Evolutionary conservation across 2,888 invertebrate species (phyloP).

Genomic region (Thereva nobilitata): DNA sequence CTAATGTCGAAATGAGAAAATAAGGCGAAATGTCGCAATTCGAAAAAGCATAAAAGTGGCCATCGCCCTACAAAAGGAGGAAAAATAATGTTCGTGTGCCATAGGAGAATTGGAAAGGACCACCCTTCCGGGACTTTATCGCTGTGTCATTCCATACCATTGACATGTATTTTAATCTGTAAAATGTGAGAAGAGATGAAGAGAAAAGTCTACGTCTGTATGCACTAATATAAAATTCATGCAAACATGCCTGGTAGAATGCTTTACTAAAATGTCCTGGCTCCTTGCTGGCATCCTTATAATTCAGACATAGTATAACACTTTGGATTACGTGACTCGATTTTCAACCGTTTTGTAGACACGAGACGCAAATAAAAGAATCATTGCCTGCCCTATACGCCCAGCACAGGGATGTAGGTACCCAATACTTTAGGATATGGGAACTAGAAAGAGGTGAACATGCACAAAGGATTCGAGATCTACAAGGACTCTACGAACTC

Average conservation of each 20-base stretch:
- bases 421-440: background rate
- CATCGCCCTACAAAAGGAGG: slow-evolving; percentile 21
- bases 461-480: too few species aligned
- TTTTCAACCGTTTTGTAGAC: slow-evolving; percentile 38
- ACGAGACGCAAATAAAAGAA: slow-evolving; percentile 36
- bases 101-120: slow-evolving; percentile 11
- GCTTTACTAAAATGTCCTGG: slow-evolving; percentile 20
- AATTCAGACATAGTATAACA: slow-evolving; percentile 48
- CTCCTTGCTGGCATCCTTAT: slow-evolving; percentile 44
- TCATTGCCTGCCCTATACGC: slow-evolving; percentile 26
- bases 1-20: slow-evolving; percentile 17
- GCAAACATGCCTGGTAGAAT: slow-evolving; percentile 25
- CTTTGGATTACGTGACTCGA: slow-evolving; percentile 47
- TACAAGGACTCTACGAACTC: background rate
- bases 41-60: slow-evolving; percentile 22
- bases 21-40: slow-evolving; percentile 29
- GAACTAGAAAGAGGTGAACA: slow-evolving; percentile 1
- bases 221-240: slow-evolving; percentile 35
- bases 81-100: slow-evolving; percentile 20
- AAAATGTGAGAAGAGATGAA: slow-evolving; percentile 14
- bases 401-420: background rate
- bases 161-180: slow-evolving; percentile 32
- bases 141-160: slow-evolving; percentile 18
- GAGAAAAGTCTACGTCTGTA: slow-evolving; percentile 19
- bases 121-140: slow-evolving; percentile 32